Evolutionary conservation across 2,888 invertebrate species (phyloP), one percentile per base, ranked within the genome.

Genomic region (Mechanitis mazaeus): DNA sequence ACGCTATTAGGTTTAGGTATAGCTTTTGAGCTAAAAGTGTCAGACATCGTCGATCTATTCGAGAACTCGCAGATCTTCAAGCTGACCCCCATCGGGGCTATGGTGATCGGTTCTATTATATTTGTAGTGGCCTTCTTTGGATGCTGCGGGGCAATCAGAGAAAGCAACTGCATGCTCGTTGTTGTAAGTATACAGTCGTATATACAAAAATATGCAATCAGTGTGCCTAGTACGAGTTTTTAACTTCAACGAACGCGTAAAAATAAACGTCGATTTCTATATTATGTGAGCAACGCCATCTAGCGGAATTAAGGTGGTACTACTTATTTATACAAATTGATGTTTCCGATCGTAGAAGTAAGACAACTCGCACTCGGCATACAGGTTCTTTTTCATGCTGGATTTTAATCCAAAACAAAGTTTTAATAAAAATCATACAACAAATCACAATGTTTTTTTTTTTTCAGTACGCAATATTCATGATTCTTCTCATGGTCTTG

Each of bases 81-180:
- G 55, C 75, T 91, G 53, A 91, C 93, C 1, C 92, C 94, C 31
- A 85, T 94, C 68, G 77, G 91, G 2, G 82, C 94, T 50, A 94
- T 95, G 66, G 87, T 93, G 57, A 78, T 95, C 63, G 95, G 95
- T 1, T 85, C 91, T n/a, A 75, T 94, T 46, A 92, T 95, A 11
- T 94, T 96, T 76, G 80, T 95, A 69, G 93, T 97, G 65, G 94
- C 96, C 2, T 96, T 96, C 91, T 93, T 96, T 75, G 97, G 96
- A 67, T 97, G 97, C 84, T 97, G 96, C 76, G 97, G 97, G 2
- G 96, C 97, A 1, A 93, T 95, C 68, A 92, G 94, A 58, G 96
- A 97, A 84, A 96, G 94, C 80, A 94, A 95, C 78, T 96, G 95
- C 85, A 95, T 97, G 94, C 93, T 95, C 9, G 91, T 95, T 77